Evolutionary conservation across 2,113 vertebrate genomes (phyloP), one percentile per base, ranked within the genome.

Genomic region (Phasianus colchicus): DNA sequence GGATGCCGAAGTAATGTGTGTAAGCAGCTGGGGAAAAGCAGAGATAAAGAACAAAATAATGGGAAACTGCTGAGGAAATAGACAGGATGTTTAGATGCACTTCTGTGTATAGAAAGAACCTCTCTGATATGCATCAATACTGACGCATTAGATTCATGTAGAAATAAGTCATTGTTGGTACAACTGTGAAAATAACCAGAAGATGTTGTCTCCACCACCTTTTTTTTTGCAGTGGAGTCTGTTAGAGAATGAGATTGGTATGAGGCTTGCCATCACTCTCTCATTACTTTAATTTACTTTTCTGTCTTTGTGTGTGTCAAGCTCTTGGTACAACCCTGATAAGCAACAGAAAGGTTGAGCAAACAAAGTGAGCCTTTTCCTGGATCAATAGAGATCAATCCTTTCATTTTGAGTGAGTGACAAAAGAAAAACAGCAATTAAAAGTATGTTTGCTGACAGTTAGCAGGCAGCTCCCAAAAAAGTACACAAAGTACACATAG

Each of bases 351-450:
- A 89, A 92, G 72, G 81, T 25, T 80, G 90, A 92, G 70, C 73
- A 92, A 94, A 92, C 36, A 57, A 83, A 82, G 32, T 0, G 4
- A 78, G 66, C 79, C 18, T 82, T 93, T 93, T 78, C 52, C 45
- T 40, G 34, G 61, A 88, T 94, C 55, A 1, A 86, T 90, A 76
- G 72, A 89, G 84, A 97, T 93, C 93, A 86, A 82, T 93, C 83
- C 93, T 63, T 88, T 93, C 58, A 50, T 93, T 95, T 95, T 0
- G 0, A 93, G 58, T 34, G 88, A 84, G 92, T 54, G 86, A 66
- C 78, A 94, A 91, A 88, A 93, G 75, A 89, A 86, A 93, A 82
- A 32, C 63, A 73, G 72, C 30, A 83, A 80, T 95, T 96, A 86
- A 87, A 95, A 84, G 14, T 87, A 72, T 36, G 52, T 67, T 90